These are phyloP conservation scores for Mesitornis unicolor DNA, from an alignment of 2,113 vertebrate species.

Conservation along the genomic window DNA sequence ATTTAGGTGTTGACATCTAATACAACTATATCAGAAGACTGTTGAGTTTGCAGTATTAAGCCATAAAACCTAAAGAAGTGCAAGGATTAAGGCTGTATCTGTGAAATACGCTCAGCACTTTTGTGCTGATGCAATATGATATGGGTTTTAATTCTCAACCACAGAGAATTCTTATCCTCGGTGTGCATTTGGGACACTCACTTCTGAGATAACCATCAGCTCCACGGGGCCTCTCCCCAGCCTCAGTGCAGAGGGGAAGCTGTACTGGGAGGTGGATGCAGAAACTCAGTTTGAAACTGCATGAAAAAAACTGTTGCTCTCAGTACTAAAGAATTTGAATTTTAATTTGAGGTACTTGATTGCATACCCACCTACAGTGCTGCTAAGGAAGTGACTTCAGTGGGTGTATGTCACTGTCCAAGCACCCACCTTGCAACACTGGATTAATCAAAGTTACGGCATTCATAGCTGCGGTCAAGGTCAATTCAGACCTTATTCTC, in stretches of 20 bases:
- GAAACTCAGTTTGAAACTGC: background rate
- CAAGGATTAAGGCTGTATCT: background rate
- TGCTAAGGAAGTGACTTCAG: background rate
- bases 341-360: background rate
- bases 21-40: background rate
- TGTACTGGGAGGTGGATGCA: background rate
- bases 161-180: background rate
- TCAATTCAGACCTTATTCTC: background rate
- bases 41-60: background rate
- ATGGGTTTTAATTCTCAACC: background rate
- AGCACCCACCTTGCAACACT: background rate
- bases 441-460: background rate
- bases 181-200: background rate
- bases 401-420: accelerated
- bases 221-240: background rate
- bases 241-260: background rate
- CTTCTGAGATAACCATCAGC: background rate
- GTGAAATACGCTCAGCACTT: background rate
- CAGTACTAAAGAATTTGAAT: background rate
- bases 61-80: background rate
- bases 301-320: background rate
- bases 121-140: background rate
- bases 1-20: background rate
- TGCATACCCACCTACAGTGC: background rate
- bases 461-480: background rate